Base-by-base conservation (phyloP, 2,888 invertebrate species). In the Lycophotia porphyrea region DNA sequence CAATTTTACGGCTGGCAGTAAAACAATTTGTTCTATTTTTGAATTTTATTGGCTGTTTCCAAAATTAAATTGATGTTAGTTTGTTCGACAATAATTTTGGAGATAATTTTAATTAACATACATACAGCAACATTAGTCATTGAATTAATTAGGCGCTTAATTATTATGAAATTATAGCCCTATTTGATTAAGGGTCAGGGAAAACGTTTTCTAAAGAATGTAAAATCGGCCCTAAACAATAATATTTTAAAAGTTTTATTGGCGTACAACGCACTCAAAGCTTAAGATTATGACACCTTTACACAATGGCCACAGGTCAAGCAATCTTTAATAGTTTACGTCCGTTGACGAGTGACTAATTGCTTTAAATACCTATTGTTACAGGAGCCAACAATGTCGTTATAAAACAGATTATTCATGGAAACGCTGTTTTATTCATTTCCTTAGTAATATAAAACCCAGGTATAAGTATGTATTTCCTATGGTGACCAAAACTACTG, bases 21-120 rank as follows among this genome's bases (percentile, higher is more conserved):
- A 73, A 84, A 78, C 34, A 81, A 83, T 84, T 83, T 86, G 81
- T 87, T 83, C 78, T 74, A 72, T 86, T 80, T 87, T 81, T 61
- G 18, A 80, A 76, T 79, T 55, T 74, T 71, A 81, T 82, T 82
- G 49, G 60, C 27, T 74, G 47, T 55, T 74, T 73, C 15, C 11
- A 65, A 68, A 73, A 69, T 61, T 52, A 65, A 71, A 76, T 68
- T 65, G 21, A 34, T 36, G 61, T 39, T 55, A 18, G 52, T 84
- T 81, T 71, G 64, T 73, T 73, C 15, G 21, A 49, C n/a, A 64
- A 5, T 64, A 5, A 58, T 55, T 65, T 74, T 68, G 13, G 15
- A 34, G 21, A 27, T 71, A 39, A 21, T 8, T 49, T 34, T 15
- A 7, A 27, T 44, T 61, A 27, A 39, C 7, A n/a, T 58, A 34